Base-by-base conservation (phyloP, 2,888 invertebrate genomes). In the Erebia palarica region DNA sequence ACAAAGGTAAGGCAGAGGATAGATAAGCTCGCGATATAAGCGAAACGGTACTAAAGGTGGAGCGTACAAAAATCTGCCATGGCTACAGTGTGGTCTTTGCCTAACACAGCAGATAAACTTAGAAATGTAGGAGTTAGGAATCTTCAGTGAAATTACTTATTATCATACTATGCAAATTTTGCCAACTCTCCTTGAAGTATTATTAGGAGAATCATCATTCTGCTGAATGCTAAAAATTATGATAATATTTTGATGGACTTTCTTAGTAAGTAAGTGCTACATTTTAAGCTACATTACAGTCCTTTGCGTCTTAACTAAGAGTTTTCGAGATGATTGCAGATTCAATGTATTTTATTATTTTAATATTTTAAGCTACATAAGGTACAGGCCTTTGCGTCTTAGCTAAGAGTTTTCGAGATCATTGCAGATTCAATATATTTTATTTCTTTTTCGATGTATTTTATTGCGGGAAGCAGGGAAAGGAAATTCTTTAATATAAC, bases 41-140 rank as follows among this genome's bases (percentile, higher is more conserved):
- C 55, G 18, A 55, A 10, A 18, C 55, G 55, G 27, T 27, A 9
- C 53, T 53, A 16, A 16, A 16, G 16, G 47, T 47, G 11, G 47
- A 47, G 47, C 47, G 13, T 36, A 11, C 11, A 47, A 47, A 36
- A 7, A 36, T 36, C 36, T 36, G 7, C 36, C 47, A 13, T 13
- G 11, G 47, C 13, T 47, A 47, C 47, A 47, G 36, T 27, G 53
- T 53, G n/a, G 53, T 18, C 16, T 53, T 53, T n/a, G 53, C 53
- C 10, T 53, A 18, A 53, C 44, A 58, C 49, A 21, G 36, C 11
- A 51, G 44, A 78, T 77, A 77, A 78, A 80, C 77, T 78, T 75
- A 58, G 73, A 67, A 63, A 68, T 57, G 65, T 68, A 73, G 53
- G 63, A 21, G 51, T 67, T 55, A 8, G 44, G 60, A 65, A 65